Evolutionary conservation across 1,140 invertebrate species (phyloP).

Genomic region (Saccostrea glomerata): DNA sequence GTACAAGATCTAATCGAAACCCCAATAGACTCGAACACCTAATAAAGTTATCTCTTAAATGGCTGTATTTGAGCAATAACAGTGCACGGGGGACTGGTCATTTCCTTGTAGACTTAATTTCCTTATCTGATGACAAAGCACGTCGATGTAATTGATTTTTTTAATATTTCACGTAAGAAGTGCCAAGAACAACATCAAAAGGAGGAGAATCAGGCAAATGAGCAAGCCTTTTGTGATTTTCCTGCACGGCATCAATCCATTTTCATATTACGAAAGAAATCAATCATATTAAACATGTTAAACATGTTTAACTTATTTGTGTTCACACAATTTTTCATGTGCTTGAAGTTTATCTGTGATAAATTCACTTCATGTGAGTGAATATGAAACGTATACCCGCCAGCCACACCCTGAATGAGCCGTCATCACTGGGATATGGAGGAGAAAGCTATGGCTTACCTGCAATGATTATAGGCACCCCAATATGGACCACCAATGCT

Average conservation of each 20-base stretch:
- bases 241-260: slow-evolving; percentile 5
- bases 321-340: not conserved
- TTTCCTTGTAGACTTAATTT: not conserved
- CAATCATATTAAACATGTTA: not conserved
- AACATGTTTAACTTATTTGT: not conserved
- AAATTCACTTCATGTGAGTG: not conserved
- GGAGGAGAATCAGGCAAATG: not conserved
- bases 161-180: not conserved
- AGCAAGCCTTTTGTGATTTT: not conserved
- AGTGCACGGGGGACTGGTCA: not conserved
- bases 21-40: not conserved
- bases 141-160: slow-evolving; percentile 13
- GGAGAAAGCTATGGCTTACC: slow-evolving; percentile 53
- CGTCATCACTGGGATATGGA: not conserved
- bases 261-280: not conserved
- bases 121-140: not conserved
- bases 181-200: not conserved
- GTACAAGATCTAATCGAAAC: not conserved
- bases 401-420: not conserved
- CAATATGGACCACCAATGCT: slow-evolving; percentile 64
- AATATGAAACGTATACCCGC: not conserved
- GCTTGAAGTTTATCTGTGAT: not conserved
- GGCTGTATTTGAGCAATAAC: not conserved
- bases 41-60: not conserved
- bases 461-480: slow-evolving; percentile 67